Base-by-base conservation (phyloP, 2,888 invertebrate species). In the Dryobotodes eremita region DNA sequence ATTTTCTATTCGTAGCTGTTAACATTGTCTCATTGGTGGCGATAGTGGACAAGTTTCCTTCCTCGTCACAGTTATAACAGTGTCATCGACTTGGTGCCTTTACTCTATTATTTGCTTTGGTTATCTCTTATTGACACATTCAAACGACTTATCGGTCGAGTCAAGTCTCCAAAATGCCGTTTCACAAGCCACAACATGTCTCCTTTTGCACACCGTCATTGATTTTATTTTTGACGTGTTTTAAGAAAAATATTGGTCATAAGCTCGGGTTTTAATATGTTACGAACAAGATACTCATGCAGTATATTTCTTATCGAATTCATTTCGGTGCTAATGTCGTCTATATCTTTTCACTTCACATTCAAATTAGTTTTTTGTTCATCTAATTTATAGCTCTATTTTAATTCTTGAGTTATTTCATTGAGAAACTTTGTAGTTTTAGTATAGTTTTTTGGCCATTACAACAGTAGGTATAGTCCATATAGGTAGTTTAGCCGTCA, bases 111-210 rank as follows among this genome's bases (percentile, higher is more conserved):
- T 96, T 96, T 95, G 93, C 92, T 79, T 93, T 92, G 77, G 91
- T 94, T 96, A 96, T 96, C 96, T 95, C 86, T 90, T 95, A 94
- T 96, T 96, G 95, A 96, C 96, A 95, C 93, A 91, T 94, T 92
- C 92, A 92, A 94, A 93, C 93, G 92, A 95, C 94, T 96, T 96
- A 96, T 96, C 96, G 95, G 95, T 94, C 93, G 94, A 90, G 90
- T 83, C 88, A 89, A 92, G 93, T 90, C 92, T 93, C 92, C 89
- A 91, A 95, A 93, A 94, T 89, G 88, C 88, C 89, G 89, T 91
- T 89, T 87, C 87, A 89, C 85, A 82, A 77, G 83, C 85, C 73
- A 82, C 82, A 79, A 68, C 74, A 75, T 83, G 82, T 79, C 84
- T 88, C 62, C 86, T 86, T 88, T 89, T 87, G 88, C 85, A 86